These are phyloP conservation scores for Rhamphomyia laevipes DNA, from an alignment of 2,888 invertebrate species.

Conservation along the genomic window DNA sequence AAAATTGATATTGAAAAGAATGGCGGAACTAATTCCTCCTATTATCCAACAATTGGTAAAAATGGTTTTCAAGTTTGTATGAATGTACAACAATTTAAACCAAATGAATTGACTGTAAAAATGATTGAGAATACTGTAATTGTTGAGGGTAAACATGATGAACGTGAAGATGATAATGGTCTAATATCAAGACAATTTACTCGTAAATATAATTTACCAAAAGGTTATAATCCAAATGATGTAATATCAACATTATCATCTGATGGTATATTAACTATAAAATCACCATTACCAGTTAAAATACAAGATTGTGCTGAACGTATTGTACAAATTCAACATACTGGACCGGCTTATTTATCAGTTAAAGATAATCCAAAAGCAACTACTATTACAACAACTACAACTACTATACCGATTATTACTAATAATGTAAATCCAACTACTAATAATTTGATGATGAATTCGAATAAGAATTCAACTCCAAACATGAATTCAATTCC, in stretches of 20 bases:
- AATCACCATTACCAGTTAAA: constrained; percentile 42
- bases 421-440: too few species aligned
- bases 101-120: constrained; percentile 59
- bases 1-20: too few species aligned
- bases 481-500: too few species aligned
- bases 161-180: constrained; percentile 59
- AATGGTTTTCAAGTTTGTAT: constrained; percentile 53
- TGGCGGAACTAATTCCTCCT: too few species aligned
- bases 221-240: constrained; percentile 55
- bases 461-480: too few species aligned
- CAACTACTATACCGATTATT: too few species aligned
- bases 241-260: constrained; percentile 67
- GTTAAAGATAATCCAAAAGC: constrained; percentile 20
- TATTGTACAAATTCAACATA: constrained; percentile 47
- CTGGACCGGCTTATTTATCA: constrained; percentile 43
- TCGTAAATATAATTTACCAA: constrained; percentile 56
- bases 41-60: too few species aligned
- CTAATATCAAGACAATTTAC: constrained; percentile 69
- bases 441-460: too few species aligned
- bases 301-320: constrained; percentile 32
- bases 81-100: constrained; percentile 58
- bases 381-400: too few species aligned
- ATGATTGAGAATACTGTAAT: constrained; percentile 49
- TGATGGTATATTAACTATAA: constrained; percentile 67
- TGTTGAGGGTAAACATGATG: constrained; percentile 60